Evolutionary conservation across 2,113 vertebrate species (phyloP).

Genomic region (human): DNA sequence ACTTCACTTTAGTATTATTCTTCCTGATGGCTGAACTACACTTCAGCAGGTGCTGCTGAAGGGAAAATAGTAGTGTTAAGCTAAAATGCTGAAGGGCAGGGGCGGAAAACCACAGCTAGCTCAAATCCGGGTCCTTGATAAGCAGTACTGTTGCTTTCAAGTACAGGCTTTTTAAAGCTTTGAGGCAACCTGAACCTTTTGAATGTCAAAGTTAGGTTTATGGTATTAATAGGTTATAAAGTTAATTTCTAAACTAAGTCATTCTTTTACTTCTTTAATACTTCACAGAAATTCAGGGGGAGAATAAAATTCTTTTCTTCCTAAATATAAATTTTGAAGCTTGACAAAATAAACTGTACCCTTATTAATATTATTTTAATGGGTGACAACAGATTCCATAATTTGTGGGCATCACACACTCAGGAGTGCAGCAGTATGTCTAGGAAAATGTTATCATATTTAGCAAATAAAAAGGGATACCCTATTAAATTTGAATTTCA

Average conservation of each 20-base stretch:
- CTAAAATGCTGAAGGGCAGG: conserved; percentile 29
- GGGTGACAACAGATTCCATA: not conserved
- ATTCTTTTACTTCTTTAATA: conserved; percentile 41
- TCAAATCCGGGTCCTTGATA: conserved; percentile 32
- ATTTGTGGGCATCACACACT: not conserved
- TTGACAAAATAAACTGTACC: not conserved
- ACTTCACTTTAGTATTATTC: conserved; percentile 30
- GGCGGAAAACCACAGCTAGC: not conserved
- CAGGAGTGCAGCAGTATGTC: not conserved
- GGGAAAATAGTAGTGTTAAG: conserved; percentile 42
- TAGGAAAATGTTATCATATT: not conserved
- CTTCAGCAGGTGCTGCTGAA: conserved; percentile 11
- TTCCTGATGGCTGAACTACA: not conserved
- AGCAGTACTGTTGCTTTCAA: not conserved
- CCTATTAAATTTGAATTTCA: conserved; percentile 35
- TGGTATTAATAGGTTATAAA: conserved; percentile 38
- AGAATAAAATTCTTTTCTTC: not conserved
- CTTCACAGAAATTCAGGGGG: not conserved
- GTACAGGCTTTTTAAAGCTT: not conserved
- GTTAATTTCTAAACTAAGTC: conserved; percentile 33
- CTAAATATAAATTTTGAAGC: conserved; percentile 20
- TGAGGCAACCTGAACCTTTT: conserved; percentile 6
- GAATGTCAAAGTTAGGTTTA: not conserved
- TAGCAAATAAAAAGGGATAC: not conserved
- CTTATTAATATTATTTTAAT: not conserved